Base-by-base conservation (phyloP, 2,113 vertebrate genomes). In the Perognathus longimembris region DNA sequence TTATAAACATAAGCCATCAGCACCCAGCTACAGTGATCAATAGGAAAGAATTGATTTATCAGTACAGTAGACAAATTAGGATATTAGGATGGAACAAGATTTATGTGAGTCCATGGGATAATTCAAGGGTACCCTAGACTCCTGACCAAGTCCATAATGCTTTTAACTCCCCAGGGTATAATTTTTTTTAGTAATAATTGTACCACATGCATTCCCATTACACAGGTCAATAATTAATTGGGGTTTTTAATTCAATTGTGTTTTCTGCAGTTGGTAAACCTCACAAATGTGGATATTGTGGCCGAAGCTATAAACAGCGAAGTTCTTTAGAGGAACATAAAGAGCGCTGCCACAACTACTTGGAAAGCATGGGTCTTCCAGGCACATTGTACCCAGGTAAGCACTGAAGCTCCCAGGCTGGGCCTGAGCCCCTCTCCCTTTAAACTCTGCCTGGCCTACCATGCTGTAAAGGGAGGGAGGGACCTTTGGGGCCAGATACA, bases 321-420 rank as follows among this genome's bases (percentile, higher is more conserved):
- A 99, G 99, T 97, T 99, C 99, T 85, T 97, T 99, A 82, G 99
- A 99, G 98, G 99, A 99, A 96, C 99, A 99, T 97, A 99, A 99
- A 96, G 99, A 99, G 98, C 97, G 99, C 11, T 99, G 99, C 88
- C 99, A 99, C 98, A 99, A 99, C 98, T 99, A 99, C 98, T 98
- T 99, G 93, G 99, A 99, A 96, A 99, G 98, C 97, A 99, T 99
- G 99, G 99, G 99, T 34, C 98, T 99, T 77, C 99, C 99, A 84
- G 98, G 98, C 98, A 98, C 98, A 96, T 98, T 99, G 96, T 99
- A 99, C 97, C 98, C 99, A 98, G 99, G 99, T 99, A 97, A 98
- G 98, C 97, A 61, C 76, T 7, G 38, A n/a, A 40, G 70, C 86
- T 85, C 28, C 85, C 1, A 0, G 59, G 38, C 94, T 18, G 22